Evolutionary conservation across 92 coral and sea anemone species (phyloP), one percentile per base, ranked within the genome.

Genomic region (Zoanthus sociatus): DNA sequence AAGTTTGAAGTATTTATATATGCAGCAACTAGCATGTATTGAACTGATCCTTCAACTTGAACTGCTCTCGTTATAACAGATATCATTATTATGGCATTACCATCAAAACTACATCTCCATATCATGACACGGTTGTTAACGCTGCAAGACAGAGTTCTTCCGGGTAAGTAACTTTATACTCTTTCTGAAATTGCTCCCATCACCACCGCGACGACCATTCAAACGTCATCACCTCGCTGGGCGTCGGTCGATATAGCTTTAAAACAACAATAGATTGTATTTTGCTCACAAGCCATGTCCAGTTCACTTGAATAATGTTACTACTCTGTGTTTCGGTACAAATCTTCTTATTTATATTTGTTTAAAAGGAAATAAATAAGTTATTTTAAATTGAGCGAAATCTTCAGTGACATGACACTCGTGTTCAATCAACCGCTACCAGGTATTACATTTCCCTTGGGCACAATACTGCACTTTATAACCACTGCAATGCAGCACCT

Each of bases 41-140:
- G 56, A 50, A 51, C 54, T 69, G 87, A 73, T 55, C 12, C n/a
- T 30, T 46, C 53, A 53, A 15, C 13, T 53, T 44, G n/a, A 54
- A 83, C 6, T 20, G 9, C 51, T 82, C 21, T 45, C 77, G 20
- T 53, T 71, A 69, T n/a, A 26, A n/a, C 88, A 97, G 99, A 88
- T 97, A 97, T 64, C 99, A 97, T 63, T 97, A 97, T 79, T 97
- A 97, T 88, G 99, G 99, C 2, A 97, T 97, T 84, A 97, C 99
- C 16, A 97, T 97, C 69, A 95, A 97, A 84, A 61, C 96, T 9
- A 92, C 96, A 9, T 97, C 99, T 1, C 98, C 98, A n/a, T 97
- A 97, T 63, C 98, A 97, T 56, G 99, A 97, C 33, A 92, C 99
- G 0, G 96, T 97, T 20, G 91, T 97, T 37, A 95, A 97, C 75